Conservation (phyloP, 2,797 vertebrate species). For the Chaetodon trifasciatus region DNA sequence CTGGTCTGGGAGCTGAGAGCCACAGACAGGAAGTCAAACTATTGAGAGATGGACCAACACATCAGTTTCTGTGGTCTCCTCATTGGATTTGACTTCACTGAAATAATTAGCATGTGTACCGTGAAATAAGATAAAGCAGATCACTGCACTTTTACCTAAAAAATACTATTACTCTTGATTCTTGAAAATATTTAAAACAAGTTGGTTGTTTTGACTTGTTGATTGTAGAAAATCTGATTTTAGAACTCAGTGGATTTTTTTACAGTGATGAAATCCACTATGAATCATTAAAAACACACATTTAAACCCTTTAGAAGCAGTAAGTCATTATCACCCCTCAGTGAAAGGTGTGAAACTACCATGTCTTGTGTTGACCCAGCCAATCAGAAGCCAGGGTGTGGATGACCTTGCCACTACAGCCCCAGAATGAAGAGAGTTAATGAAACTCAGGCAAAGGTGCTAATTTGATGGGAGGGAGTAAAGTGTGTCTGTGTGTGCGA, state of each 20-base stretch:
- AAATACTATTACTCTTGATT: no score
- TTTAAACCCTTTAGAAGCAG: not conserved
- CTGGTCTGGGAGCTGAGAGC: not conserved
- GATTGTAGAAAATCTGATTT: not conserved
- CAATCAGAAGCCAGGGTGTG: slow-evolving; percentile 81
- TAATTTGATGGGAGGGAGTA: slow-evolving; percentile 55
- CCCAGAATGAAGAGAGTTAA: slow-evolving; percentile 58
- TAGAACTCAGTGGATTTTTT: not conserved
- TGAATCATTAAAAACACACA: not conserved
- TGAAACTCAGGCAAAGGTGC: slow-evolving; percentile 64
- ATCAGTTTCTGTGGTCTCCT: not conserved
- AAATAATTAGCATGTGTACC: not conserved
- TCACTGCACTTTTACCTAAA: not conserved
- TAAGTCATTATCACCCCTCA: slow-evolving; percentile 84
- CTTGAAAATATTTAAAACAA: not conserved
- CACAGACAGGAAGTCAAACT: not conserved
- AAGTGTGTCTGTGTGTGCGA: not conserved
- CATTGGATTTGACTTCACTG: not conserved
- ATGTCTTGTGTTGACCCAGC: slow-evolving; percentile 86
- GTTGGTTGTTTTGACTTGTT: not conserved
- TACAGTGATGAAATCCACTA: not conserved
- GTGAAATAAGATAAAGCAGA: not conserved
- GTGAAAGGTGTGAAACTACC: slow-evolving; percentile 88
- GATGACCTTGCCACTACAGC: slow-evolving; percentile 21
- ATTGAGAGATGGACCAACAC: not conserved